These are phyloP conservation scores for Chaenogobius annularis DNA, from an alignment of 2,113 vertebrate species.

Conservation along the genomic window DNA sequence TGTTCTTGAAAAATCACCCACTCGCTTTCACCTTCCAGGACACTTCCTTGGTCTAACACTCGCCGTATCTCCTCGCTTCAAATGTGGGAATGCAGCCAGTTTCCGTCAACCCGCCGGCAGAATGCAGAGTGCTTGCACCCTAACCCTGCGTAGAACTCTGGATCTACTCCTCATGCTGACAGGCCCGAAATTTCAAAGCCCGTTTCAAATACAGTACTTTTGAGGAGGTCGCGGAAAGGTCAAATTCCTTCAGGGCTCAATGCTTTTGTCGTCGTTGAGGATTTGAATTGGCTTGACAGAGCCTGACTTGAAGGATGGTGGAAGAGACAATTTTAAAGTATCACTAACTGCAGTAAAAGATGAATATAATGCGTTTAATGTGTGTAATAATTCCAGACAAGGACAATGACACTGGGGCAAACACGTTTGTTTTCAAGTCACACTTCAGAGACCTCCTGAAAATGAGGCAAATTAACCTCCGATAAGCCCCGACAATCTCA, in stretches of 20 bases:
- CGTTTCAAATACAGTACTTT: constrained; percentile 26
- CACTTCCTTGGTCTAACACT: constrained; percentile 29
- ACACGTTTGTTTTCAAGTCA: constrained; percentile 41
- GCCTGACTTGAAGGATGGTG: not conserved
- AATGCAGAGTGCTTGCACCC: constrained; percentile 27
- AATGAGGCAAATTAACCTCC: constrained; percentile 48
- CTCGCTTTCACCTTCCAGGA: constrained; percentile 40
- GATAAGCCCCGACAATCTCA: constrained; percentile 42
- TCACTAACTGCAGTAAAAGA: constrained; percentile 6
- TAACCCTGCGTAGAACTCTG: constrained; percentile 25
- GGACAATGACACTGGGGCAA: constrained; percentile 9
- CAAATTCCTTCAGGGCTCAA: constrained; percentile 22
- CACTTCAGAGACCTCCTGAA: constrained; percentile 30
- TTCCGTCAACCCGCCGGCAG: constrained; percentile 5
- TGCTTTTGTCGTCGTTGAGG: constrained; percentile 16
- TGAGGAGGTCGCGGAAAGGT: constrained; percentile 12
- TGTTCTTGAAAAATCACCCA: constrained; percentile 32
- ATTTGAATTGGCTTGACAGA: constrained; percentile 3
- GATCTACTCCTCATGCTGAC: constrained; percentile 30
- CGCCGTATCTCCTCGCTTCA: constrained; percentile 38
- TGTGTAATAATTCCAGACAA: constrained; percentile 25
- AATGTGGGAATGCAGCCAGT: constrained; percentile 18
- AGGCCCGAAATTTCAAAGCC: constrained; percentile 38
- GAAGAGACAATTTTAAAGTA: not conserved
- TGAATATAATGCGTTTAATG: constrained; percentile 3